phyloP scores from a whole-genome alignment of 64 coral and sea anemone species.

The Actinia equina region DNA sequence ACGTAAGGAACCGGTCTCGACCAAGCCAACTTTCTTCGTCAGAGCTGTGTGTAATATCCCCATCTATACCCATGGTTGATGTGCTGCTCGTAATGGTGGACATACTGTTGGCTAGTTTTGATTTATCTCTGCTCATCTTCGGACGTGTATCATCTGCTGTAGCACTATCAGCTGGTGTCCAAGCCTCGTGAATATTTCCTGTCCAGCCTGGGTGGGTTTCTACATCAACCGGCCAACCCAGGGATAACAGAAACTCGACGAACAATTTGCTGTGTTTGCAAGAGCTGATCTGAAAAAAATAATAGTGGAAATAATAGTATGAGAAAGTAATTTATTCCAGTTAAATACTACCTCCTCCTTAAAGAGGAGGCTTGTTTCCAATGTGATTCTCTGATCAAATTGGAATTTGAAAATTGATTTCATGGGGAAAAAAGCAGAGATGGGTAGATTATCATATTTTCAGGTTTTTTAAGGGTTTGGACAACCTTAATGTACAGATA shows the following conservation, averaged over 20 bases:
- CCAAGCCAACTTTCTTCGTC: constrained; percentile 7
- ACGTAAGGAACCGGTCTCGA: neutral
- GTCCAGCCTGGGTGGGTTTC: constrained; percentile 85
- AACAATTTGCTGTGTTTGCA: constrained; percentile 84
- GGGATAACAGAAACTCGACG: constrained; percentile 77
- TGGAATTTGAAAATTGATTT: too few relatives aligned
- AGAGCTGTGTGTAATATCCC: constrained; percentile 19
- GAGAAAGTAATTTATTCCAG: too few relatives aligned
- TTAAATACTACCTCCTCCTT: too few relatives aligned
- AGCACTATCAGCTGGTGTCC: constrained; percentile 55
- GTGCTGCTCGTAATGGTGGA: constrained; percentile 71
- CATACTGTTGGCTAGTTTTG: constrained; percentile 38
- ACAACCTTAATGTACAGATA: too few relatives aligned
- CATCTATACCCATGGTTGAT: constrained; percentile 11
- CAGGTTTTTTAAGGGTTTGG: too few relatives aligned
- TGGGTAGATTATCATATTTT: too few relatives aligned
- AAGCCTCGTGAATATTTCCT: constrained; percentile 77
- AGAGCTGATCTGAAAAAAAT: constrained; percentile 44
- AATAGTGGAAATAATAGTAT: too few relatives aligned
- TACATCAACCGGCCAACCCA: constrained; percentile 87
- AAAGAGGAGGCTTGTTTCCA: too few relatives aligned
- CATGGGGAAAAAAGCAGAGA: too few relatives aligned
- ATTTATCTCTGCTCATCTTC: neutral
- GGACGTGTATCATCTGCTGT: neutral
- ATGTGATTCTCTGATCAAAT: too few relatives aligned